Percentiles rank a stretch among this genome's conserved stretches.
phyloP scores from a whole-genome alignment of 2,888 invertebrate genomes.

The Pheosia tremula region DNA sequence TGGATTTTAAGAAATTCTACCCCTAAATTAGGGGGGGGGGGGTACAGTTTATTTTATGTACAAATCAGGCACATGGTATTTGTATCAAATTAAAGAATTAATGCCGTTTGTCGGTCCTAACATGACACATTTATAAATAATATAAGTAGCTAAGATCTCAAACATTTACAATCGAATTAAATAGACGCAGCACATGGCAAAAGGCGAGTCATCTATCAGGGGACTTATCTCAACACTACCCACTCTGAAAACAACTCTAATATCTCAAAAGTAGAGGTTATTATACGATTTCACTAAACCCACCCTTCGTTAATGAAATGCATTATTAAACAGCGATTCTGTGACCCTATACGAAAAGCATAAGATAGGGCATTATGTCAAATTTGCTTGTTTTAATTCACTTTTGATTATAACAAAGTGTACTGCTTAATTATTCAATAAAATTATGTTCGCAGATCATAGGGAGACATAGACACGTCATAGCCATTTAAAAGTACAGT shows the following conservation, averaged over 20 bases:
- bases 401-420: conserved; percentile 80
- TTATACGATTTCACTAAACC: conserved; percentile 9
- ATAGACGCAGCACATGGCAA: conserved; percentile 57
- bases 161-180: conserved; percentile 61
- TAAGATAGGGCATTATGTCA: conserved; percentile 70
- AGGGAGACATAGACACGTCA: no score
- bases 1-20: no score
- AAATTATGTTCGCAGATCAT: conserved; percentile 17
- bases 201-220: conserved; percentile 63
- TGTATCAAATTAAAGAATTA: conserved; percentile 31
- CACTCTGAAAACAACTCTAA: conserved; percentile 22
- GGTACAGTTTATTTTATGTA: no score
- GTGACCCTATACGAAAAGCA: conserved; percentile 77
- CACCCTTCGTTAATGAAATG: conserved; percentile 58
- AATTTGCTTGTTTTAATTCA: conserved; percentile 82
- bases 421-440: conserved; percentile 73
- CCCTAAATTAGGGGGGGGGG: no score
- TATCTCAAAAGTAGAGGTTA: conserved; percentile 17
- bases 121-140: conserved; percentile 37
- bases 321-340: conserved; percentile 76
- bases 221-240: conserved; percentile 39
- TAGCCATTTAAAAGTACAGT: no score
- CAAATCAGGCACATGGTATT: neutral
- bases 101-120: conserved; percentile 32
- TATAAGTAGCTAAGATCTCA: conserved; percentile 46